A percentile compares a stretch with the other conserved stretches of the same genome.
Evolutionary conservation across 2,888 invertebrate genomes (phyloP).

Genomic region (Fragum fragum): DNA sequence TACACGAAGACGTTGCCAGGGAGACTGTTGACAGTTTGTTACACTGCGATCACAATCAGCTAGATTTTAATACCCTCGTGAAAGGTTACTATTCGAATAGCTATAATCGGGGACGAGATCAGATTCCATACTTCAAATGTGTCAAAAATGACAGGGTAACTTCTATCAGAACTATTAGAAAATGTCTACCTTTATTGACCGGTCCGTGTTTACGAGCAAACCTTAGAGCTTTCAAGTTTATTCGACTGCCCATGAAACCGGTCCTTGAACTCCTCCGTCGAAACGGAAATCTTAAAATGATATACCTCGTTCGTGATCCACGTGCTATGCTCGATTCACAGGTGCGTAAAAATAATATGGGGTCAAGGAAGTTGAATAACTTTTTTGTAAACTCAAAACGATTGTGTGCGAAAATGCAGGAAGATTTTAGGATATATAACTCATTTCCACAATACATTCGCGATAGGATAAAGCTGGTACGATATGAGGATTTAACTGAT

Average conservation of each 20-base stretch:
- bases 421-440: constrained; percentile 28
- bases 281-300: constrained; percentile 42
- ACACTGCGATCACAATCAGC: constrained; percentile 31
- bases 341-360: constrained; percentile 49
- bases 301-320: constrained; percentile 59
- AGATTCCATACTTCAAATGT: neutral
- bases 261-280: constrained; percentile 21
- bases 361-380: neutral
- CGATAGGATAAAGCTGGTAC: constrained; percentile 27
- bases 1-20: neutral
- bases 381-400: constrained; percentile 22
- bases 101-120: neutral
- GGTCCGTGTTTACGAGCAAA: constrained; percentile 32
- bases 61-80: constrained; percentile 45
- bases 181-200: constrained; percentile 42
- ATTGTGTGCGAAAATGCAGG: constrained; percentile 43
- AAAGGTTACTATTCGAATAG: neutral
- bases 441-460: constrained; percentile 25
- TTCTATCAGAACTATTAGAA: neutral
- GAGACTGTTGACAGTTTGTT: constrained; percentile 36
- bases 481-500: constrained; percentile 54
- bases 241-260: constrained; percentile 50
- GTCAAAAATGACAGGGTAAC: neutral
- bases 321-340: constrained; percentile 64
- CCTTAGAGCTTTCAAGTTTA: constrained; percentile 43